These are phyloP conservation scores for Pterophyllum scalare DNA, from an alignment of 2,113 vertebrate species.

Conservation along the genomic window DNA sequence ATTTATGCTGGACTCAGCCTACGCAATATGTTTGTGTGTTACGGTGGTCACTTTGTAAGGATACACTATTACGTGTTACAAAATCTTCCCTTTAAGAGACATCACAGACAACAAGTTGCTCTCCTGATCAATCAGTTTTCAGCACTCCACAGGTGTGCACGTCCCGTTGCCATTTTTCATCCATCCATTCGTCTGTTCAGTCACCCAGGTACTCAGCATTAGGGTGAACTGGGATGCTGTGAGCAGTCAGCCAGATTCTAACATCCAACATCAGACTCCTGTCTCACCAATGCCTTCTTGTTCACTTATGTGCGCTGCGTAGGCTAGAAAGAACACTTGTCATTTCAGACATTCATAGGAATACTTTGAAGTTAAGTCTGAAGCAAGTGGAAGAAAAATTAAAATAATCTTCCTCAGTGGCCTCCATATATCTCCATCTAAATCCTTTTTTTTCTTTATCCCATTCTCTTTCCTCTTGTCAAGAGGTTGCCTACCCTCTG, in stretches of 20 bases:
- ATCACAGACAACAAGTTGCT: background rate
- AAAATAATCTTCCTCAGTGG: background rate
- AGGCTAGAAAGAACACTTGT: slow-evolving; percentile 1
- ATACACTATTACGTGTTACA: background rate
- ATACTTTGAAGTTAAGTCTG: background rate
- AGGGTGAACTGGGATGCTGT: slow-evolving; percentile 4
- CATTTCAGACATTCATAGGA: background rate
- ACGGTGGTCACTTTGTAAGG: background rate
- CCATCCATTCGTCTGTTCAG: background rate
- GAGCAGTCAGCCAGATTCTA: slow-evolving; percentile 1
- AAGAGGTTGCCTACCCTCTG: slow-evolving; percentile 44
- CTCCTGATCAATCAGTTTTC: background rate
- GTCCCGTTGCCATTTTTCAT: background rate
- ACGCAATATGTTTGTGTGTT: background rate
- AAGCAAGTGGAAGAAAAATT: background rate
- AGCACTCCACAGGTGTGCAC: background rate
- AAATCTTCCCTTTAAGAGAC: background rate
- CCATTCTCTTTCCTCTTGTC: slow-evolving; percentile 14
- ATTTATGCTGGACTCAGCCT: background rate
- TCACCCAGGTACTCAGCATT: background rate
- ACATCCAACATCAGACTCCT: background rate
- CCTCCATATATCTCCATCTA: slow-evolving; percentile 1
- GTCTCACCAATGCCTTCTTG: background rate
- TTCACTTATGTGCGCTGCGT: background rate
- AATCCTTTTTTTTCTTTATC: slow-evolving; percentile 37